phyloP scores from a whole-genome alignment of 2,888 invertebrate genomes.

The Kryphioiulus occultus region DNA sequence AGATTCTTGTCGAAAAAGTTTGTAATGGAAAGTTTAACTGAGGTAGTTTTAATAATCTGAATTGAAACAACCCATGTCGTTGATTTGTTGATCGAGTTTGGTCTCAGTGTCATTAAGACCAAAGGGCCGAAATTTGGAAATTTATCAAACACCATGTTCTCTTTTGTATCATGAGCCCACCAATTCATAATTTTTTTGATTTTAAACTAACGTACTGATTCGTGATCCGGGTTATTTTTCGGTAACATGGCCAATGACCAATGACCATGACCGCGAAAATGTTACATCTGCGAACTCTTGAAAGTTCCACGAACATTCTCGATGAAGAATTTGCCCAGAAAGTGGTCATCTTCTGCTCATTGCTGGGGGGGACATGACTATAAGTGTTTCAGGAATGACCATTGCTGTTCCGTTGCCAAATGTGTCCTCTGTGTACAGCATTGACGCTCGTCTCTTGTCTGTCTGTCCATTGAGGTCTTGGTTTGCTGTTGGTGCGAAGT shows the following conservation, averaged over 20 bases:
- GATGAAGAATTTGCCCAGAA: background rate
- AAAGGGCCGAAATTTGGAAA: too few relatives aligned
- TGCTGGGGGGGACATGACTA: background rate
- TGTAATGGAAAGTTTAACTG: too few relatives aligned
- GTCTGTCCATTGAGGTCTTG: background rate
- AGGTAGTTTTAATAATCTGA: too few relatives aligned
- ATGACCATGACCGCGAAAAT: background rate
- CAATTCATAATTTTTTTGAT: background rate
- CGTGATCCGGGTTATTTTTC: background rate
- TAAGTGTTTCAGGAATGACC: conserved; percentile 7
- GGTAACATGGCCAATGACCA: background rate
- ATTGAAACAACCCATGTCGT: background rate
- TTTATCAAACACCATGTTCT: background rate
- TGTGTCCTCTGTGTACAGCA: background rate
- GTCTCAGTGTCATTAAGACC: background rate
- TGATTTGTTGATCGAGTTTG: background rate
- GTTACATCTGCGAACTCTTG: background rate
- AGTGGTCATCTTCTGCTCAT: background rate
- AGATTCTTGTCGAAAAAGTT: too few relatives aligned
- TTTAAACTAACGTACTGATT: background rate
- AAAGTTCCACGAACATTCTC: background rate
- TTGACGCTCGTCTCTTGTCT: background rate
- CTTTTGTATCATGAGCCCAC: background rate
- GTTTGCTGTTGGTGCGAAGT: conserved; percentile 7
- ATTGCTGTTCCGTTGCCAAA: background rate